These are phyloP conservation scores for Sebastes ruberrimus DNA, from an alignment of 2,797 vertebrate species.

Conservation along the genomic window DNA sequence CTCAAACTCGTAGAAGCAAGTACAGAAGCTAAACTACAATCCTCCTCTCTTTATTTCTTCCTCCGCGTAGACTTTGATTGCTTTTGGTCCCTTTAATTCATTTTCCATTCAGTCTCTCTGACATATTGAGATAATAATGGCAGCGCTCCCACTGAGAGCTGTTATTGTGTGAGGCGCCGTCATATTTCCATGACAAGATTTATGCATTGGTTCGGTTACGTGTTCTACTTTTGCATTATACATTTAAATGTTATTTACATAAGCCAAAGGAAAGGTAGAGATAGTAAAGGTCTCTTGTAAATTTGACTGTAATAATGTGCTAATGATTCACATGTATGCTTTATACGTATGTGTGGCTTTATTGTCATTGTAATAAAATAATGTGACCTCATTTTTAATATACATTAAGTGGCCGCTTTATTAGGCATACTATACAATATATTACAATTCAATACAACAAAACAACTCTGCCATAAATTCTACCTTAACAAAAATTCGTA, in stretches of 20 bases:
- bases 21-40: not conserved
- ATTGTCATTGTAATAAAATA: not conserved
- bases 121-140: conserved; percentile 7
- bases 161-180: conserved; percentile 1
- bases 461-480: not conserved
- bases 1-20: not conserved
- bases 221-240: not conserved
- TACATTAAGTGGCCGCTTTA: not conserved
- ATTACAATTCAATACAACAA: not conserved
- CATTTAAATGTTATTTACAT: not conserved
- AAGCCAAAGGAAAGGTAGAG: not conserved
- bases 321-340: not conserved
- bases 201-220: not conserved
- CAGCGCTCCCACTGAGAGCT: not conserved
- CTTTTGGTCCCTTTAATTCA: conserved; percentile 2
- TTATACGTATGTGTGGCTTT: not conserved
- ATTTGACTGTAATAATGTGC: not conserved
- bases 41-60: not conserved
- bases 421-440: not conserved
- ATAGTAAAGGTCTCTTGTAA: not conserved
- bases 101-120: conserved; percentile 19
- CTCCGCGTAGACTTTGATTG: not conserved
- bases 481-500: not conserved
- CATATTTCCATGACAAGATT: not conserved
- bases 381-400: not conserved